A percentile compares a stretch with the other conserved stretches of the same genome.
Conservation (phyloP, 2,113 vertebrate genomes). For the Thunnus thynnus region DNA sequence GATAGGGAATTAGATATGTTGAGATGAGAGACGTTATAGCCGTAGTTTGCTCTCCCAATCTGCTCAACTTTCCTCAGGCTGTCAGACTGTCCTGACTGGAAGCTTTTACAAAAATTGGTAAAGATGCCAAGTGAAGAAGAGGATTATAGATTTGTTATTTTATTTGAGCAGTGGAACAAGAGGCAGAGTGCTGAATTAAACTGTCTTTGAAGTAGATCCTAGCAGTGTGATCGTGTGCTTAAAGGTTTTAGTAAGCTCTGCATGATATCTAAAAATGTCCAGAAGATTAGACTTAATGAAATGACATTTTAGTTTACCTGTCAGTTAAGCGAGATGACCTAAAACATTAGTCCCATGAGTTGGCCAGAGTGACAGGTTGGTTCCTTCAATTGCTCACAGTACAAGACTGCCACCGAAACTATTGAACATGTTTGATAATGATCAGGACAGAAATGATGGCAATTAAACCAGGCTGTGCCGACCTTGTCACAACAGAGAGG, state of each 20-base stretch:
- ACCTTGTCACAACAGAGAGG: conserved; percentile 23
- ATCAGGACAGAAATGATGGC: conserved; percentile 41
- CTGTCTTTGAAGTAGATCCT: background rate
- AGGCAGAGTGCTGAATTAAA: background rate
- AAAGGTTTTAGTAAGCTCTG: background rate
- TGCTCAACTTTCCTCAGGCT: background rate
- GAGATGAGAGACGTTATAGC: background rate
- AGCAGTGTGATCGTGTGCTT: background rate
- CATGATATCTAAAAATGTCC: background rate
- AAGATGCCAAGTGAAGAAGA: conserved; percentile 10
- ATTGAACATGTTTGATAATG: conserved; percentile 54
- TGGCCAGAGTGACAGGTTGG: background rate
- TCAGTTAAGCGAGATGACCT: background rate
- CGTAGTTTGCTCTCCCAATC: background rate
- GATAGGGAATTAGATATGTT: background rate
- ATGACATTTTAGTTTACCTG: background rate
- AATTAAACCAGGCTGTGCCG: conserved; percentile 28
- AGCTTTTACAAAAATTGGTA: conserved; percentile 2
- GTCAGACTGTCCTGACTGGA: conserved; percentile 1
- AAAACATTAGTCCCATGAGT: background rate
- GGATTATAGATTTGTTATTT: conserved; percentile 20
- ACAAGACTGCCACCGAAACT: conserved; percentile 8
- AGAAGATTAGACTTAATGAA: background rate
- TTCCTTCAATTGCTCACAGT: background rate
- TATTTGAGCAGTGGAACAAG: conserved; percentile 14